Conservation (phyloP, 1,140 invertebrate genomes). For the Pogonomyrmex barbatus region DNA sequence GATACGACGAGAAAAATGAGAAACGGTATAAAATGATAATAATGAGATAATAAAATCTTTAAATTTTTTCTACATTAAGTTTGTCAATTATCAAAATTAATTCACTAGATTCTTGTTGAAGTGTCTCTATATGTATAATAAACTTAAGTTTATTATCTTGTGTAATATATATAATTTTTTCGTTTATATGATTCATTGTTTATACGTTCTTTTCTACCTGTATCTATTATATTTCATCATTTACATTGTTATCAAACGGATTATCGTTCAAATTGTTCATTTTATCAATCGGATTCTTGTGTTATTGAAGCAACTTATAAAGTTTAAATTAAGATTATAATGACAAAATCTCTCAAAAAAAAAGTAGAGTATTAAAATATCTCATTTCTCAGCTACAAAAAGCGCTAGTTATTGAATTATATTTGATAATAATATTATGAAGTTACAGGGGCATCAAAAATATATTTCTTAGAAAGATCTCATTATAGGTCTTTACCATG, state of each 20-base stretch:
- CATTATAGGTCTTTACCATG: conserved; percentile 6
- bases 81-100: conserved; percentile 10
- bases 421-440: no score
- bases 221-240: neutral
- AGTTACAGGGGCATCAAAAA: conserved; percentile 6
- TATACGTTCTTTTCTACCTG: conserved; percentile 23
- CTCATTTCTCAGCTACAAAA: conserved; percentile 4
- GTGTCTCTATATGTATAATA: conserved; percentile 21
- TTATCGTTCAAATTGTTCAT: neutral
- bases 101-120: conserved; percentile 23
- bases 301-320: conserved; percentile 1
- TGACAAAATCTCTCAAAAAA: neutral
- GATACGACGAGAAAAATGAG: conserved; percentile 55
- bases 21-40: neutral
- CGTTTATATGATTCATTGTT: conserved; percentile 1
- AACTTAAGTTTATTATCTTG: conserved; percentile 26
- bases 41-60: neutral
- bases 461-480: conserved; percentile 39
- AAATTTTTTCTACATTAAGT: neutral
- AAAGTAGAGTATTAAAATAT: neutral
- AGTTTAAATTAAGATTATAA: neutral
- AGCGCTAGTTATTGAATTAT: neutral
- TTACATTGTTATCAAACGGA: neutral
- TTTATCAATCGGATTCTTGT: neutral
- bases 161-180: conserved; percentile 8